Evolutionary conservation across 2,113 vertebrate species (phyloP).

Genomic region (Emydura subglobosa): DNA sequence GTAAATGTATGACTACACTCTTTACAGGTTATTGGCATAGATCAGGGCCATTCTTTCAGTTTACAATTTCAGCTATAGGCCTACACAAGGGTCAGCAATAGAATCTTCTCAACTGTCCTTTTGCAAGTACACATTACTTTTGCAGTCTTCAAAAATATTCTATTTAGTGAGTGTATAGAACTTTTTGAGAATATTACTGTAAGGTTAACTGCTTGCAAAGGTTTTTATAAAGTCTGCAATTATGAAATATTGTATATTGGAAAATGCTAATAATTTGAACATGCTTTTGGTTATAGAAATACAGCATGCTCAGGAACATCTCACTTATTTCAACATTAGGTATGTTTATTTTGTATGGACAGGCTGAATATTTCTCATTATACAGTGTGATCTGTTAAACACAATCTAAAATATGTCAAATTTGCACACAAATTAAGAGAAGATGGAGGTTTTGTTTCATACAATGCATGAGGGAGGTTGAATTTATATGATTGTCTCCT

Average conservation of each 20-base stretch:
- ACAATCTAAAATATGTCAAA: background rate
- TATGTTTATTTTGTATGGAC: background rate
- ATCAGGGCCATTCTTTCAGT: background rate
- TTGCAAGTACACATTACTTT: background rate
- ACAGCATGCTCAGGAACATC: background rate
- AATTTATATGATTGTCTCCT: background rate
- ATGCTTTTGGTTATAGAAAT: background rate
- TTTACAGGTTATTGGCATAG: background rate
- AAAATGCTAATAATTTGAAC: background rate
- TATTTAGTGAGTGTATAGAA: background rate
- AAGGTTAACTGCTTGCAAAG: background rate
- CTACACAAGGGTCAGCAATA: background rate
- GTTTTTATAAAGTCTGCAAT: rapidly evolving
- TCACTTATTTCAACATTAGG: background rate
- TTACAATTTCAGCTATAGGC: background rate
- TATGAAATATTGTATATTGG: rapidly evolving
- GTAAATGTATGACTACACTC: background rate
- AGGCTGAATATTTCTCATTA: background rate
- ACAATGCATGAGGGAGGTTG: background rate
- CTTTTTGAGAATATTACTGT: background rate
- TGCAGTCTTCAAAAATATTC: background rate
- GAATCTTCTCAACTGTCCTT: background rate
- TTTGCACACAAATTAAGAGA: background rate
- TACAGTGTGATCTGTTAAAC: background rate
- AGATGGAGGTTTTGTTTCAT: background rate